Percentiles rank a stretch among this genome's conserved stretches.
phyloP scores from a whole-genome alignment of 30 jellyfish, hydroid and myxozoan genomes.

The Mastigias papua region DNA sequence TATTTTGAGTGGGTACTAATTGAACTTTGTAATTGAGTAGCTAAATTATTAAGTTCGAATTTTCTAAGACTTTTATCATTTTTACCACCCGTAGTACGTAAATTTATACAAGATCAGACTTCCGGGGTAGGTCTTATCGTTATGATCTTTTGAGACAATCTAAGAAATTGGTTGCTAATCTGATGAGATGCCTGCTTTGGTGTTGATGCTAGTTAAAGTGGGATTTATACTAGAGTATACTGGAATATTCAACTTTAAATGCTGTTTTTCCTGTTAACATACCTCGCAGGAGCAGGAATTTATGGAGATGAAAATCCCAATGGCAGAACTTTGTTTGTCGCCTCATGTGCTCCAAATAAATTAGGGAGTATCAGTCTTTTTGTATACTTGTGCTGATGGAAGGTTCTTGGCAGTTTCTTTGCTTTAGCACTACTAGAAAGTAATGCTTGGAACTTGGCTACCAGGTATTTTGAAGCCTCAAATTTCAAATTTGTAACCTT shows the following conservation, averaged over 20 bases:
- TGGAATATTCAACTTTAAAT: not conserved
- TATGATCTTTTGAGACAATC: not conserved
- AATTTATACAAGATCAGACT: not conserved
- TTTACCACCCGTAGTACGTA: not conserved
- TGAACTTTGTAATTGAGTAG: not conserved
- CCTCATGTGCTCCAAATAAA: conserved; percentile 27
- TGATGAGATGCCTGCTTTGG: not conserved
- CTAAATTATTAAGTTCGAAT: no score
- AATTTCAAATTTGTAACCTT: conserved; percentile 20
- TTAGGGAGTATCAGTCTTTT: conserved; percentile 31
- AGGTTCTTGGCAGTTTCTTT: conserved; percentile 20
- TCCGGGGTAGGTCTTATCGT: not conserved
- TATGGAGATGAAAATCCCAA: conserved; percentile 37
- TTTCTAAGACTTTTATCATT: no score
- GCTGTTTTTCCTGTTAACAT: not conserved
- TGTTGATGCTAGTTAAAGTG: not conserved
- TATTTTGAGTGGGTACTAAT: not conserved
- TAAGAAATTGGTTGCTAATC: not conserved
- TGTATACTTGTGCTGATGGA: not conserved
- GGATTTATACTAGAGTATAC: not conserved
- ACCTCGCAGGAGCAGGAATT: conserved; percentile 41
- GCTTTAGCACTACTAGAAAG: conserved; percentile 24
- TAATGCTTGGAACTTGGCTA: conserved; percentile 17
- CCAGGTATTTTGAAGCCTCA: conserved; percentile 30
- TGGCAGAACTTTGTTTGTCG: conserved; percentile 40